Evolutionary conservation across 1,140 invertebrate species (phyloP).

Genomic region (Neuroterus valhalla): DNA sequence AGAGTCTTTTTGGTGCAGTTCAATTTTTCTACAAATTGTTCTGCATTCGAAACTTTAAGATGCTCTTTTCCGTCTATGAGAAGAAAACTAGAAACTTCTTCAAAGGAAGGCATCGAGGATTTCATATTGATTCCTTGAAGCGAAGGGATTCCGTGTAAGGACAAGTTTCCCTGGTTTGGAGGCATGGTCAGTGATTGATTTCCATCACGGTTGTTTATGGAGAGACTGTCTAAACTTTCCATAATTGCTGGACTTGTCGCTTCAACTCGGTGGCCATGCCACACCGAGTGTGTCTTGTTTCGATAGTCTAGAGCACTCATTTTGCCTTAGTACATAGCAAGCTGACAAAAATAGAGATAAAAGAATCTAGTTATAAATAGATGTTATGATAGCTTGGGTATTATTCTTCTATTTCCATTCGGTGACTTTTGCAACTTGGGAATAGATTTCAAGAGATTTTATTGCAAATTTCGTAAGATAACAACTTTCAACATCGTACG

Average conservation of each 20-base stretch:
- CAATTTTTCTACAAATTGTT: conserved; percentile 75
- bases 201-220: conserved; percentile 53
- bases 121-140: conserved; percentile 31
- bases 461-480: too few relatives aligned
- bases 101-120: conserved; percentile 34
- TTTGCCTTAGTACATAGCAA: conserved; percentile 7
- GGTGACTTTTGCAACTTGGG: too few relatives aligned
- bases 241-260: conserved; percentile 58
- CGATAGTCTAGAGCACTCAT: conserved; percentile 26
- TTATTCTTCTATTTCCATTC: neutral
- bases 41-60: conserved; percentile 73
- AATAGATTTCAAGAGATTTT: too few relatives aligned
- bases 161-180: conserved; percentile 37
- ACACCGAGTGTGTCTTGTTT: conserved; percentile 7
- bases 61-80: conserved; percentile 77
- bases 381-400: neutral
- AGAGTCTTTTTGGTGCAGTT: conserved; percentile 68
- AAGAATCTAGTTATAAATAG: neutral
- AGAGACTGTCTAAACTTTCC: conserved; percentile 62
- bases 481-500: too few relatives aligned
- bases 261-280: conserved; percentile 32
- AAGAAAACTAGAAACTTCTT: conserved; percentile 71
- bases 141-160: conserved; percentile 38
- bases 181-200: conserved; percentile 29
- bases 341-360: neutral